These are phyloP conservation scores for Rotaria macrura DNA, from an alignment of 2,888 invertebrate genomes.

Conservation along the genomic window DNA sequence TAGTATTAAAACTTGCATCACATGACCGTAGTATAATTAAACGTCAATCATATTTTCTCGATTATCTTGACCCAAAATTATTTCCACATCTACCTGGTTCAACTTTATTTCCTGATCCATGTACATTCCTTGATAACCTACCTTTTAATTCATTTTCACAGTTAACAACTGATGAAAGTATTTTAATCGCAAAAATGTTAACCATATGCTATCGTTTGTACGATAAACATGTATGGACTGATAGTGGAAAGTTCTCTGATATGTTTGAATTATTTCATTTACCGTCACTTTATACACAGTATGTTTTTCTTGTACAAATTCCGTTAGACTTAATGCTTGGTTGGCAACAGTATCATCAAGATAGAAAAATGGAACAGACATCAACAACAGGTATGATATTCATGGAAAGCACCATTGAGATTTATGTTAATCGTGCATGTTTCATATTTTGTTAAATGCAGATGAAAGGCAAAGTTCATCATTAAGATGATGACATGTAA, in stretches of 20 bases:
- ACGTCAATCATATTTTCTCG: slow-evolving; percentile 1
- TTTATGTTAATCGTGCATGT: too few relatives aligned
- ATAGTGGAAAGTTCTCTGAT: background rate
- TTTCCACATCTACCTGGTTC: background rate
- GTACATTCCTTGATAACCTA: slow-evolving; percentile 10
- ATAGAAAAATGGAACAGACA: background rate
- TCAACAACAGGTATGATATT: background rate
- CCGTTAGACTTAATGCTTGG: slow-evolving; percentile 11
- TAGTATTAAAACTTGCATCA: background rate
- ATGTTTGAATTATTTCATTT: slow-evolving; percentile 1
- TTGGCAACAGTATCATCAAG: slow-evolving; percentile 16
- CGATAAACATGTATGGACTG: background rate
- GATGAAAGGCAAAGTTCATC: too few relatives aligned
- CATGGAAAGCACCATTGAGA: too few relatives aligned
- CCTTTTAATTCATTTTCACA: background rate
- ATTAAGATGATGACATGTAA: too few relatives aligned
- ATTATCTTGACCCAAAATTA: background rate
- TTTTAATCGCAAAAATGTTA: background rate
- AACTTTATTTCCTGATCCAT: slow-evolving; percentile 17
- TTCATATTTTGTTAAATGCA: too few relatives aligned
- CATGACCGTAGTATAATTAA: slow-evolving; percentile 17
- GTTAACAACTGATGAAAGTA: background rate
- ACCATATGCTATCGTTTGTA: background rate
- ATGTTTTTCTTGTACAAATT: background rate
- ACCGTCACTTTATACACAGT: slow-evolving; percentile 1